These are phyloP conservation scores for Phocides pigmalion DNA, from an alignment of 1,140 invertebrate genomes.

Conservation along the genomic window DNA sequence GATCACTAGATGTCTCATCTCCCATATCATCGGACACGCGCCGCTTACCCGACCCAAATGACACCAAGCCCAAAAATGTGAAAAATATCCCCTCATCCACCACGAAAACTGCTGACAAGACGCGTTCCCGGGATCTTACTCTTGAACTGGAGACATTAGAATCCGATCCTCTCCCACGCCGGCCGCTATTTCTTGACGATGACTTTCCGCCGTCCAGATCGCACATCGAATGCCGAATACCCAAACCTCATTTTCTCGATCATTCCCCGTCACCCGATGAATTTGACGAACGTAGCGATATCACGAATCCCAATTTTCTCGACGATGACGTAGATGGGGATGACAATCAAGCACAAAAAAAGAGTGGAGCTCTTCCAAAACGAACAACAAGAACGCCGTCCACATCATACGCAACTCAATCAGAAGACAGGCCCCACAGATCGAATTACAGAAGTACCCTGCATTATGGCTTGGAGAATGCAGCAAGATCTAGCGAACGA, in stretches of 20 bases:
- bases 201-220: conserved; percentile 84
- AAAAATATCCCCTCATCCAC: conserved; percentile 42
- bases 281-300: conserved; percentile 75
- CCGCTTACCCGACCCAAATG: conserved; percentile 62
- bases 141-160: conserved; percentile 70
- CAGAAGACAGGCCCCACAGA: conserved; percentile 70
- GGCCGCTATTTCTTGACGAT: conserved; percentile 85
- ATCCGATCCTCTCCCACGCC: conserved; percentile 65
- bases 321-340: conserved; percentile 74
- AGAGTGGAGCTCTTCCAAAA: conserved; percentile 72
- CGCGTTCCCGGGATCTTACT: conserved; percentile 69
- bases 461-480: conserved; percentile 74
- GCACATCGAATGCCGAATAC: conserved; percentile 80
- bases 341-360: conserved; percentile 71
- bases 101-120: conserved; percentile 67
- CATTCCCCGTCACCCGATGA: conserved; percentile 81
- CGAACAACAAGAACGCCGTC: conserved; percentile 56
- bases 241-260: conserved; percentile 81
- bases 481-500: conserved; percentile 70
- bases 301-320: conserved; percentile 77
- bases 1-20: conserved; percentile 52
- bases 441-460: conserved; percentile 71
- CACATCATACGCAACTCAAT: conserved; percentile 56
- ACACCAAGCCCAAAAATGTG: conserved; percentile 55
- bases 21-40: conserved; percentile 58